A percentile compares a stretch with the other conserved stretches of the same genome.
Evolutionary conservation across 2,888 invertebrate species (phyloP).

Genomic region (Erynnis tages): DNA sequence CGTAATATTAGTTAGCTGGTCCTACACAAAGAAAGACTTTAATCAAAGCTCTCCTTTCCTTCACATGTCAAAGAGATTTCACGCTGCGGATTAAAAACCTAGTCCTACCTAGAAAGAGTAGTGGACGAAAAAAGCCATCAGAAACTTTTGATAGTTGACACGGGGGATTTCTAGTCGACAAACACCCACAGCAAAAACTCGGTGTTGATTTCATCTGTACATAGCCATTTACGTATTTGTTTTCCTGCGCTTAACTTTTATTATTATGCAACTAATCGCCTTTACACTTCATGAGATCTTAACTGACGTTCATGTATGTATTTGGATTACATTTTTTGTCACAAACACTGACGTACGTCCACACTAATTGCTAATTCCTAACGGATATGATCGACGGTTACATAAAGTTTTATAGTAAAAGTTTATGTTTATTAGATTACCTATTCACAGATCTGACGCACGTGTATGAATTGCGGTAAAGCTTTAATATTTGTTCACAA

Average conservation of each 20-base stretch:
- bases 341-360: conserved; percentile 10
- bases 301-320: conserved; percentile 7
- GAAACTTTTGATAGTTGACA: background rate
- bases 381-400: conserved; percentile 6
- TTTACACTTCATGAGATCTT: conserved; percentile 17
- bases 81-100: background rate
- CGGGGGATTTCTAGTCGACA: background rate
- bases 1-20: background rate
- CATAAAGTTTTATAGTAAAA: conserved; percentile 11
- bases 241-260: conserved; percentile 12
- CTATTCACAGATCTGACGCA: background rate
- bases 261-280: conserved; percentile 19
- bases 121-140: background rate
- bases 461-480: background rate
- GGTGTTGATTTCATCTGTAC: conserved; percentile 7
- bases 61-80: background rate
- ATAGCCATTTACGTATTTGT: conserved; percentile 1
- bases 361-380: conserved; percentile 4
- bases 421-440: conserved; percentile 4
- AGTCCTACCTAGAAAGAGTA: background rate
- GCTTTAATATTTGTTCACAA: too few species aligned
- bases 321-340: conserved; percentile 14
- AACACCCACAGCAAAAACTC: background rate
- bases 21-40: conserved; percentile 8
- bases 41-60: conserved; percentile 6